A percentile compares a stretch with the other conserved stretches of the same genome.
These are phyloP conservation scores for Erinaceus europaeus DNA, from an alignment of 2,113 vertebrate genomes.

Conservation along the genomic window DNA sequence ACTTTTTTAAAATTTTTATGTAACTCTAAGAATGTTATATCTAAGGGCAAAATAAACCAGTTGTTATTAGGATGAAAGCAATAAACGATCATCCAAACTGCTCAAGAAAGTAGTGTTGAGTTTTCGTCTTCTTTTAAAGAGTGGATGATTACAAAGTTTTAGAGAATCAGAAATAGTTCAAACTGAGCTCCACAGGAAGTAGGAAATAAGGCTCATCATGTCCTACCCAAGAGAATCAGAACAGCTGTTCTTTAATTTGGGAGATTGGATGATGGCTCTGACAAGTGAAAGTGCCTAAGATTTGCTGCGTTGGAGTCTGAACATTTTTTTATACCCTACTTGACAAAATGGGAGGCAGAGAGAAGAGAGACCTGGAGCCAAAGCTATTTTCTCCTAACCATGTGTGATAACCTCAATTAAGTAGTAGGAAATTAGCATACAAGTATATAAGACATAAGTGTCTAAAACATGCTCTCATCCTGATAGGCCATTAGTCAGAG, in stretches of 20 bases:
- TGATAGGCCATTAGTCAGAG: background rate
- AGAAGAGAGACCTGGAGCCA: background rate
- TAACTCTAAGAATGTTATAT: background rate
- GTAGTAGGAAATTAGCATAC: background rate
- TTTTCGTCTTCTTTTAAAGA: constrained; percentile 48
- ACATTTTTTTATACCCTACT: background rate
- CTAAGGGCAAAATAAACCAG: constrained; percentile 28
- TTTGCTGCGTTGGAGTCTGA: constrained; percentile 6
- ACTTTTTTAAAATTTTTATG: no score
- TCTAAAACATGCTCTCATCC: background rate
- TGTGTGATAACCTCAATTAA: background rate
- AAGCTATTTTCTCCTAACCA: background rate
- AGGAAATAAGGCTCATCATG: constrained; percentile 29
- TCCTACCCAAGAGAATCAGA: constrained; percentile 38
- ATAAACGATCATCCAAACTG: constrained; percentile 21
- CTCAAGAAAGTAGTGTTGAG: background rate
- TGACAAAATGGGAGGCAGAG: constrained; percentile 19
- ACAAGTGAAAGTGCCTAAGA: constrained; percentile 33
- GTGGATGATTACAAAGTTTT: constrained; percentile 33
- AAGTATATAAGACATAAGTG: background rate
- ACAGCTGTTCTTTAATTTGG: constrained; percentile 67
- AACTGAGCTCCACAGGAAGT: constrained; percentile 50
- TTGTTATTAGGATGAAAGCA: constrained; percentile 17
- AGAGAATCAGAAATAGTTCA: constrained; percentile 64
- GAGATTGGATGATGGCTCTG: constrained; percentile 36